Evolutionary conservation across 2,888 invertebrate species (phyloP).

Genomic region (Uloborus plumipes): DNA sequence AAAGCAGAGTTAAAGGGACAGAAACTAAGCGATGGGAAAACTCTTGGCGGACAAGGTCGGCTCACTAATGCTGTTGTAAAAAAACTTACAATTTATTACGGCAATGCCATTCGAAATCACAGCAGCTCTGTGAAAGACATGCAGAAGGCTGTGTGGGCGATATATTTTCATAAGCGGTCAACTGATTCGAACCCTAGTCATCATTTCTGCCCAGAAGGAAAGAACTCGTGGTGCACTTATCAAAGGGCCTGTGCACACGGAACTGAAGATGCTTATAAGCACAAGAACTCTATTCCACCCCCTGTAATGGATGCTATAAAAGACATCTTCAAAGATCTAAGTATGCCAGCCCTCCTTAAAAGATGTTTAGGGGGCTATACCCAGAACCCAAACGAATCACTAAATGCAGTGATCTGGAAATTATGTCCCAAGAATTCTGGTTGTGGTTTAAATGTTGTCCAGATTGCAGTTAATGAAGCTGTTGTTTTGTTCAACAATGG

Average conservation of each 20-base stretch:
- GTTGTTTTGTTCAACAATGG: slow-evolving; percentile 14
- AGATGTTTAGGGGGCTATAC: slow-evolving; percentile 20
- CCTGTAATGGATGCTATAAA: slow-evolving; percentile 11
- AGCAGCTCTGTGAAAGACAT: background rate
- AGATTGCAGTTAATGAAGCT: slow-evolving; percentile 9
- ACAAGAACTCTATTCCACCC: background rate
- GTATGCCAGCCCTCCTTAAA: background rate
- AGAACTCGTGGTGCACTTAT: slow-evolving; percentile 7
- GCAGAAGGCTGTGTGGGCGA: slow-evolving; percentile 9
- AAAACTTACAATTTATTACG: background rate
- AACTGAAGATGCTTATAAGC: background rate
- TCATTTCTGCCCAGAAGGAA: background rate
- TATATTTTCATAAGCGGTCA: slow-evolving; percentile 4
- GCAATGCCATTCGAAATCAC: slow-evolving; percentile 6
- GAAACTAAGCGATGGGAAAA: slow-evolving; percentile 22
- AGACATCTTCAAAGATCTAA: slow-evolving; percentile 4
- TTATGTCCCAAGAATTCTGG: slow-evolving; percentile 23
- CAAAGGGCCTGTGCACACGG: background rate
- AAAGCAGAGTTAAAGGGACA: background rate
- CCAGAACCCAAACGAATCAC: slow-evolving; percentile 29
- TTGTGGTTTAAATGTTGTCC: background rate
- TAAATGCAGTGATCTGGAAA: slow-evolving; percentile 16
- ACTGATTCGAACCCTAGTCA: background rate
- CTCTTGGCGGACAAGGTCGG: slow-evolving; percentile 1
- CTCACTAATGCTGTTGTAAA: background rate